phyloP scores from a whole-genome alignment of 2,113 vertebrate species.

The Lycaon pictus region DNA sequence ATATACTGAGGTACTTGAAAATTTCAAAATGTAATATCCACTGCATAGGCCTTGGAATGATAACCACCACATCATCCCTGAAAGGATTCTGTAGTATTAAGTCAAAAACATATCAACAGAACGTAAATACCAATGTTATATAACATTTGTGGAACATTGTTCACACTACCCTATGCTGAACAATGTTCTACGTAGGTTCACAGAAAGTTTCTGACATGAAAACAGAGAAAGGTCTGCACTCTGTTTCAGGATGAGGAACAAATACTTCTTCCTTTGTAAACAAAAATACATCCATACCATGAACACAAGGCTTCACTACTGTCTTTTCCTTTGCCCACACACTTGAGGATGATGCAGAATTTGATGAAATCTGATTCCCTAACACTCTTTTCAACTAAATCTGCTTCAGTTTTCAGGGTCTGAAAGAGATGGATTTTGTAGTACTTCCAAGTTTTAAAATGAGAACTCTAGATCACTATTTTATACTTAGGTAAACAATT shows the following conservation, averaged over 20 bases:
- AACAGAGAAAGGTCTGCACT: background rate
- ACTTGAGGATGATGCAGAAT: background rate
- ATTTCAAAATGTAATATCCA: slow-evolving; percentile 32
- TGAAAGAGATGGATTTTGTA: background rate
- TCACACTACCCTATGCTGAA: background rate
- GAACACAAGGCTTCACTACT: background rate
- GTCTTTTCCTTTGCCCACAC: slow-evolving; percentile 1
- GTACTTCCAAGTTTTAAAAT: slow-evolving; percentile 48
- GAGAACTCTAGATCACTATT: background rate
- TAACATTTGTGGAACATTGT: background rate
- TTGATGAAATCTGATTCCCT: background rate
- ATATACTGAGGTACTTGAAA: background rate
- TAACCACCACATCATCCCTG: slow-evolving; percentile 14
- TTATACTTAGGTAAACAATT: slow-evolving; percentile 28
- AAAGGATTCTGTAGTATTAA: slow-evolving; percentile 55
- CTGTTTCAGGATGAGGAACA: background rate
- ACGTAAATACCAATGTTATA: slow-evolving; percentile 33
- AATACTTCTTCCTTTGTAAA: background rate
- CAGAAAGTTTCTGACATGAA: slow-evolving; percentile 2
- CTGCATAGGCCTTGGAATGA: slow-evolving; percentile 22
- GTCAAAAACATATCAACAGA: background rate
- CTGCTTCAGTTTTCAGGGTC: slow-evolving; percentile 9
- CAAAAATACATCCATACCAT: background rate
- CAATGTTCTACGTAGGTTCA: background rate
- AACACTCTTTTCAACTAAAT: background rate